phyloP scores from a whole-genome alignment of 2,113 vertebrate genomes.

The Aix galericulata region DNA sequence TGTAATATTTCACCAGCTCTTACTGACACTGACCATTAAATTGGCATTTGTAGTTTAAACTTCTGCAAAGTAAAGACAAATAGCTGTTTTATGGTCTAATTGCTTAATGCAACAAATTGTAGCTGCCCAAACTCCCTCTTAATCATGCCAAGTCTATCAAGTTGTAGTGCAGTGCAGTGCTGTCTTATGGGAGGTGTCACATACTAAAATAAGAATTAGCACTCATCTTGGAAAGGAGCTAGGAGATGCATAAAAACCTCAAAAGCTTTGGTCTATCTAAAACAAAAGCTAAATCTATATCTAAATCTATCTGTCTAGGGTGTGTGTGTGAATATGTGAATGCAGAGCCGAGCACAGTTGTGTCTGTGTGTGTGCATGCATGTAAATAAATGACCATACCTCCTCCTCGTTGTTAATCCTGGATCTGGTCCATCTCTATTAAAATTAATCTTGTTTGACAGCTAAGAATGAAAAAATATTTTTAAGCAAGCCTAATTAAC shows the following conservation, averaged over 20 bases:
- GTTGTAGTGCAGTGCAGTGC: background rate
- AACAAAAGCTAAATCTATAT: background rate
- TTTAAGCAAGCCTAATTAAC: background rate
- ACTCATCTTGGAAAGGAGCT: background rate
- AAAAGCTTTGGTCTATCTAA: background rate
- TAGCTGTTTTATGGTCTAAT: constrained; percentile 14
- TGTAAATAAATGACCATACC: background rate
- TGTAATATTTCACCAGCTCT: background rate
- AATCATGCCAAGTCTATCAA: background rate
- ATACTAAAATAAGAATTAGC: background rate
- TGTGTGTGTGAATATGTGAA: background rate
- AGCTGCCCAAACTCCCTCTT: background rate
- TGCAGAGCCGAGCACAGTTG: background rate
- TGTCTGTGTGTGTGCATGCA: rapidly evolving
- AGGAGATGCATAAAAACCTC: background rate
- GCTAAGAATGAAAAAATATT: background rate
- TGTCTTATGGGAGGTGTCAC: background rate
- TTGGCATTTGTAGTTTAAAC: constrained; percentile 18
- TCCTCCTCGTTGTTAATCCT: background rate
- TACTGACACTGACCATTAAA: background rate
- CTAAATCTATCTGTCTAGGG: background rate
- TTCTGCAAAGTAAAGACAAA: background rate
- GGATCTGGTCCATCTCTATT: background rate
- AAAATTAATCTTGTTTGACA: background rate
- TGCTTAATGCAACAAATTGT: constrained; percentile 10